A percentile compares a stretch with the other conserved stretches of the same genome.
Conservation (phyloP, 92 coral and sea anemone species). For the Parazoanthus swiftii region DNA sequence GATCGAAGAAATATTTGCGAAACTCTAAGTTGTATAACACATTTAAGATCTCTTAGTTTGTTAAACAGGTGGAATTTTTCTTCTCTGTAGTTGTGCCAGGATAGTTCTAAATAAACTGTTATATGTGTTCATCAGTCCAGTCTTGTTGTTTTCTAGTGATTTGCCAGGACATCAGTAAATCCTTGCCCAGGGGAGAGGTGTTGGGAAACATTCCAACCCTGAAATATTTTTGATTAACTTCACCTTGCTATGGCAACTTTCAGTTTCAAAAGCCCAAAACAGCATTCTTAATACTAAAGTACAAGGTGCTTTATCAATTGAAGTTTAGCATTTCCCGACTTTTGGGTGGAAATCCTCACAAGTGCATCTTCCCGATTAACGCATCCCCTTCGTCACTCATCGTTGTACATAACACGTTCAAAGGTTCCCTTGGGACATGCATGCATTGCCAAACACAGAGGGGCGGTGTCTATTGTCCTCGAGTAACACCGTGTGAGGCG, state of each 20-base stretch:
- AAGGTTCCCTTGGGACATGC: no score
- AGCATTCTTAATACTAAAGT: not conserved
- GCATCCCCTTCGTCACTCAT: no score
- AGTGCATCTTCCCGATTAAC: no score
- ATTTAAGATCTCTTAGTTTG: not conserved
- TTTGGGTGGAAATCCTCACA: no score
- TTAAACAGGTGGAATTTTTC: not conserved
- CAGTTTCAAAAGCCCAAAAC: not conserved
- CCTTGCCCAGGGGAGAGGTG: not conserved
- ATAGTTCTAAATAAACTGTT: not conserved
- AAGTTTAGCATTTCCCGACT: not conserved
- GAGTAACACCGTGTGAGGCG: no score
- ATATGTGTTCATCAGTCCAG: not conserved
- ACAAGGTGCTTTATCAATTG: not conserved
- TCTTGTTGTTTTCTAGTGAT: not conserved
- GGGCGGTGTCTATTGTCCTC: no score
- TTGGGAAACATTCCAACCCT: no score
- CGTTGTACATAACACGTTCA: no score
- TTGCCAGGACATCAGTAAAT: not conserved
- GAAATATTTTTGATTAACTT: not conserved
- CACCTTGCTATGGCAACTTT: not conserved
- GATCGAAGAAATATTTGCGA: constrained; percentile 57
- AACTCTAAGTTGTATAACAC: constrained; percentile 46
- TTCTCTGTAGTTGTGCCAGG: not conserved
- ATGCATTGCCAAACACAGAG: no score